Percentiles rank a stretch among this genome's conserved stretches.
Evolutionary conservation across 2,888 invertebrate genomes (phyloP).

Genomic region (Maniola hyperantus): DNA sequence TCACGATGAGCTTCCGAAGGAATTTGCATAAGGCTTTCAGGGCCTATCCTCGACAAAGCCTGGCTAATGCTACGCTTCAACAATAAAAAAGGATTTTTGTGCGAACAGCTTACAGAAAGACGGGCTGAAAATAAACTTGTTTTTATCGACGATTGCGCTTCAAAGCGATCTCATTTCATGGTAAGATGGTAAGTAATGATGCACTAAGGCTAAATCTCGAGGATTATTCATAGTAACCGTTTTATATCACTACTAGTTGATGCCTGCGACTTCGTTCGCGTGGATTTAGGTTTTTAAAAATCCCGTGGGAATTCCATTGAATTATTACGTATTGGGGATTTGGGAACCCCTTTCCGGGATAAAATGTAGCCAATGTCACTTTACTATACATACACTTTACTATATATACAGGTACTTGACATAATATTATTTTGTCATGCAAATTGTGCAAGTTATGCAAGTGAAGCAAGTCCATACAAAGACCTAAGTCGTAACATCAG

Average conservation of each 20-base stretch:
- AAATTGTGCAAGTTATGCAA: no score
- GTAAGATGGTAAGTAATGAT: conserved; percentile 12
- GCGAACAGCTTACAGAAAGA: conserved; percentile 4
- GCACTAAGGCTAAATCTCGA: not conserved
- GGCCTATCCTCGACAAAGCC: conserved; percentile 12
- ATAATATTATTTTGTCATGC: not conserved
- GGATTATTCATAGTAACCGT: not conserved
- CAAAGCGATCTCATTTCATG: not conserved
- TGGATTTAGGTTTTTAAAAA: no score
- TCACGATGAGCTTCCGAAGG: not conserved
- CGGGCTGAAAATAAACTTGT: conserved; percentile 11
- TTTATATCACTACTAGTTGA: no score
- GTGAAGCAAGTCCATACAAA: no score
- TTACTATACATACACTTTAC: no score
- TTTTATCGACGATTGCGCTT: conserved; percentile 8
- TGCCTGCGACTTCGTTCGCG: no score
- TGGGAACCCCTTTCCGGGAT: no score
- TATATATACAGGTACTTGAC: no score
- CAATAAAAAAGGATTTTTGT: conserved; percentile 17
- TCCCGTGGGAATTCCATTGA: no score
- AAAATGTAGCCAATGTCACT: no score
- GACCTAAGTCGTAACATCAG: no score
- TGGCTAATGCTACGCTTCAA: not conserved
- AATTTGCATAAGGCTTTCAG: conserved; percentile 16
- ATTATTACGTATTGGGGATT: no score